Conservation (phyloP, 1,140 invertebrate species). For the Bombus superbus region DNA sequence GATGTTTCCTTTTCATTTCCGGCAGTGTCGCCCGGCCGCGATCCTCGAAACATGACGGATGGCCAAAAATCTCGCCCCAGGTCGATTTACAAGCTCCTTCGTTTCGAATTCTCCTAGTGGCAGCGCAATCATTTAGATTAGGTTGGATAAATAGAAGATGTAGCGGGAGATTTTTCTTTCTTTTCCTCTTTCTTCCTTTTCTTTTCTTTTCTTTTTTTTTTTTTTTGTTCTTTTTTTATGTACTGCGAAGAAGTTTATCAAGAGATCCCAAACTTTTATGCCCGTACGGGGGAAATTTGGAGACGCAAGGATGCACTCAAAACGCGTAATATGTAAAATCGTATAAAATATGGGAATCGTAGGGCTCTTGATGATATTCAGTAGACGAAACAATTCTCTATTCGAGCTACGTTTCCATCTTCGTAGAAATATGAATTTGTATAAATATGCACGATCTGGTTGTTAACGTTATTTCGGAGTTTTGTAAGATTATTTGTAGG, state of each 20-base stretch:
- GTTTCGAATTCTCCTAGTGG: neutral
- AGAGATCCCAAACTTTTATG: neutral
- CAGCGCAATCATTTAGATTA: neutral
- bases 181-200: neutral
- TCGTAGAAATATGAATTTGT: neutral
- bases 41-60: conserved; percentile 56
- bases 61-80: neutral
- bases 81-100: neutral
- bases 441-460: too few relatives aligned
- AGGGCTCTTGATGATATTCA: neutral
- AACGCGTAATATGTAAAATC: neutral
- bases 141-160: neutral
- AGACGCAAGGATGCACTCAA: neutral
- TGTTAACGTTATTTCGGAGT: too few relatives aligned
- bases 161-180: neutral
- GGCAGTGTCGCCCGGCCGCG: neutral
- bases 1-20: conserved; percentile 68
- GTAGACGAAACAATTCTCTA: neutral
- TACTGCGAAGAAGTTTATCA: too few relatives aligned
- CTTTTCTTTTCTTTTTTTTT: neutral
- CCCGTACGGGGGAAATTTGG: too few relatives aligned
- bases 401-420: fast-evolving
- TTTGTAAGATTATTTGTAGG: too few relatives aligned
- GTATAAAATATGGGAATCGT: neutral
- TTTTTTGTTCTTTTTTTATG: neutral